A percentile compares a stretch with the other conserved stretches of the same genome.
These are phyloP conservation scores for Epistrophe grossulariae DNA, from an alignment of 2,888 invertebrate species.

Conservation along the genomic window DNA sequence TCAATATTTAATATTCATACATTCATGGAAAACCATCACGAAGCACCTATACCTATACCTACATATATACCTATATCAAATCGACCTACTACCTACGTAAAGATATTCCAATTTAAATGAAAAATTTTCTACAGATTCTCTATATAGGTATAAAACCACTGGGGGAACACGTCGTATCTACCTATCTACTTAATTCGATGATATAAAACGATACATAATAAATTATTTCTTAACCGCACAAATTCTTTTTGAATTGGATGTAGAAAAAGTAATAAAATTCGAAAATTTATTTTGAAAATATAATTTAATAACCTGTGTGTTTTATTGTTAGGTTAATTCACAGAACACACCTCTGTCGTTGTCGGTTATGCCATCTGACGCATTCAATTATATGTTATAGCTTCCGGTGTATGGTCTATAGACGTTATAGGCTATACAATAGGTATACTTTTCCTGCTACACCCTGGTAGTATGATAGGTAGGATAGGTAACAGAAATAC, in stretches of 20 bases:
- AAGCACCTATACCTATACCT: neutral
- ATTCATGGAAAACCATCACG: slow-evolving; percentile 51
- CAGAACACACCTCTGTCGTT: slow-evolving; percentile 11
- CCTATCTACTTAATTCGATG: slow-evolving; percentile 24
- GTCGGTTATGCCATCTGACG: slow-evolving; percentile 23
- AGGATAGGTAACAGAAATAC: neutral
- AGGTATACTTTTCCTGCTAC: slow-evolving; percentile 33
- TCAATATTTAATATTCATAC: slow-evolving; percentile 69
- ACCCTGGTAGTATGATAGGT: slow-evolving; percentile 9
- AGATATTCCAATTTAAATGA: slow-evolving; percentile 39
- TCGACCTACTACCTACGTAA: slow-evolving; percentile 24
- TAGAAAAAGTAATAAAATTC: slow-evolving; percentile 63
- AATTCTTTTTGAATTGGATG: slow-evolving; percentile 12
- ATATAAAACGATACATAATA: slow-evolving; percentile 65
- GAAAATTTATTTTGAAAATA: slow-evolving; percentile 65
- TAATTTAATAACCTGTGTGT: slow-evolving; percentile 60
- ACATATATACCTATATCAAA: neutral
- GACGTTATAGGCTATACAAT: neutral
- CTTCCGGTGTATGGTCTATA: slow-evolving; percentile 57
- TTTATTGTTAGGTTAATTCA: slow-evolving; percentile 26
- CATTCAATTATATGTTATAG: slow-evolving; percentile 42
- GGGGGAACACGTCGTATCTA: neutral
- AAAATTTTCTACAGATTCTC: neutral
- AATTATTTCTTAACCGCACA: slow-evolving; percentile 62
- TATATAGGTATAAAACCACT: neutral